Base-by-base conservation (phyloP, 2,888 invertebrate species). In the Cataglyphis albicans region DNA sequence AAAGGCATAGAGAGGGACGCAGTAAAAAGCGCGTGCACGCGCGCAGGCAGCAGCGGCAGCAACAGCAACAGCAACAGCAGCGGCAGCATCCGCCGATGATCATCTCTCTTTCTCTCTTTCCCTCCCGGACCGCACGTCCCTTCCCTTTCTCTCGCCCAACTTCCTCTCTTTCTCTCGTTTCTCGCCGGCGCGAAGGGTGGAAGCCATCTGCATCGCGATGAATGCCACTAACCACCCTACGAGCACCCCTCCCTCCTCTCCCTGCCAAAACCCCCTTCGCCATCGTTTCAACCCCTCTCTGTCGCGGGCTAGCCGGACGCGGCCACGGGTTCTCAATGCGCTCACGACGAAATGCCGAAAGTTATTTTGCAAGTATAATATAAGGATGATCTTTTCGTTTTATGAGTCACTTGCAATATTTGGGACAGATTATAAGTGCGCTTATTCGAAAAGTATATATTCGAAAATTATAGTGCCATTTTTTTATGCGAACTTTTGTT, bases 161-260 rank as follows among this genome's bases (percentile, higher is more conserved):
- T 67, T 57, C 55, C 81, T 74, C 81, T 67, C 74, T 82, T 41
- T 82, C 82, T 72, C 84, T 84, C 70, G 48, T 59, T 48, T 65
- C 38, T 25, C 21, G 44, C 72, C 32, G 82, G 59, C 74, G 88
- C 88, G 92, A 94, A 93, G 94, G 93, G 92, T 93, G 93, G 92
- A 93, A 94, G 93, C 94, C 94, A 94, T 94, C 94, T 94, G 94
- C 94, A 94, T 94, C 93, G 91, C 93, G 91, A 93, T 94, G 94
- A 94, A 94, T 94, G 93, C 94, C 91, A 90, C 91, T 91, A 91
- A 92, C 89, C 90, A 88, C 89, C 88, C 90, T 91, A 85, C 89
- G 84, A 89, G 86, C 90, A 90, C 12, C 59, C 90, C 35, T 21
- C 44, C 41, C 25, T 10, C 25, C 52, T 9, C 44, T 55, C 38